Conservation (phyloP, 2,113 vertebrate species). For the Ciconia stormi region DNA sequence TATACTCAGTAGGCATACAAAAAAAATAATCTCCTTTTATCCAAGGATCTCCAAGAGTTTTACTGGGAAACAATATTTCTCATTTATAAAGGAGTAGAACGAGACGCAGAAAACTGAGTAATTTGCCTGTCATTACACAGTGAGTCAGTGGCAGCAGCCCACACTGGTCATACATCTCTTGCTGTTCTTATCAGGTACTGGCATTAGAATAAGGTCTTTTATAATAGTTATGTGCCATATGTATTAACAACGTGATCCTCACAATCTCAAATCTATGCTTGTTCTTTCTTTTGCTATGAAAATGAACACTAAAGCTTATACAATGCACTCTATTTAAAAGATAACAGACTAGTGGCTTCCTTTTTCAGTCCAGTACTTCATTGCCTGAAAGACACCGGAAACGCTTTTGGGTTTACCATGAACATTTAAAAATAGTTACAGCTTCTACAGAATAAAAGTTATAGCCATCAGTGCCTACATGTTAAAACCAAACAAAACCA, state of each 20-base stretch:
- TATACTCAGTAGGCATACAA: constrained; percentile 31
- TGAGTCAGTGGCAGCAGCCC: constrained; percentile 69
- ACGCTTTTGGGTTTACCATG: background rate
- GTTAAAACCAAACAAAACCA: background rate
- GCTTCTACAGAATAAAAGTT: background rate
- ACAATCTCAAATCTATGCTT: background rate
- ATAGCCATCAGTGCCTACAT: background rate
- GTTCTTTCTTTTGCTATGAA: background rate
- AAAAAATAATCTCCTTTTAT: constrained; percentile 23
- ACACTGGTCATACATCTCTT: constrained; percentile 63
- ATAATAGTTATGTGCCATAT: constrained; percentile 27
- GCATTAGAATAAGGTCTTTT: constrained; percentile 43
- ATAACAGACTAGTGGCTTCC: background rate
- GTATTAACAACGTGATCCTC: constrained; percentile 31
- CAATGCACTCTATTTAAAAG: background rate
- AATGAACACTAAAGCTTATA: constrained; percentile 10
- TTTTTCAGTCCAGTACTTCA: background rate
- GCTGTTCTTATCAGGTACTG: constrained; percentile 54
- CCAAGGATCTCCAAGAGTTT: constrained; percentile 30
- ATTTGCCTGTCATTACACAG: constrained; percentile 65
- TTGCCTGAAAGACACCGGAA: background rate
- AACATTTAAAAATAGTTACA: background rate
- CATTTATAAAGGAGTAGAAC: constrained; percentile 49
- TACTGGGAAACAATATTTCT: constrained; percentile 52
- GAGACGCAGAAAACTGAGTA: constrained; percentile 55